Evolutionary conservation across 2,797 vertebrate genomes (phyloP), one percentile per base, ranked within the genome.

Genomic region (Schizopygopsis malacanthus): DNA sequence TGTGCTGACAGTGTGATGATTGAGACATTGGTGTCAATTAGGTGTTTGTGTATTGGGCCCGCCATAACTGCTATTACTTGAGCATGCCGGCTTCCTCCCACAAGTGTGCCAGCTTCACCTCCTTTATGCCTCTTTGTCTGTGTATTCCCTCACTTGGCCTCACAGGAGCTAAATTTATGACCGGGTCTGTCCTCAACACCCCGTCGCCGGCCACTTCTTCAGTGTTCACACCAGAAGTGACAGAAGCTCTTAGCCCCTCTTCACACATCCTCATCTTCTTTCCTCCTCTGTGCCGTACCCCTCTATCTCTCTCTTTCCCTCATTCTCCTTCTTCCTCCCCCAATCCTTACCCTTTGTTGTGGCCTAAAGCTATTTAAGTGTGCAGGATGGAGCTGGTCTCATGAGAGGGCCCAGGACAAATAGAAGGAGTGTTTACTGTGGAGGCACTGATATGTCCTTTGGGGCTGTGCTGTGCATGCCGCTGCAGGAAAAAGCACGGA

Each of bases 211-310:
- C 56, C 37, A 73, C 52, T 77, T 79, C 70, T 75, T 79, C 54
- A 10, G 52, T 85, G 88, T 88, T 90, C 85, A 83, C 90, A 89
- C 89, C 82, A 63, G 81, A 89, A 77, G 87, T 94, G 93, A 91
- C 91, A 93, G 90, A 92, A 93, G 92, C 93, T 95, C 93, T 94
- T 94, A 92, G 93, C 93, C 91, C 89, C 90, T 92, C 83, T 83
- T 89, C 78, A 90, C 63, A 70, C 54, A 37, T 88, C 86, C 80
- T 78, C 84, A 71, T 54, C 37, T 61, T 79, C 63, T 83, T 81
- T 79, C 65, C 65, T 78, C 71, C 89, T 91, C 88, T 89, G 85
- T 87, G 90, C 88, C 88, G 89, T 90, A 70, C 72, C 86, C 86
- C 78, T 86, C 79, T 25, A 41, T 73, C 28, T 67, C 69, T 63